Base-by-base conservation (phyloP, 2,888 invertebrate species). In the Epinotia demarniana region DNA sequence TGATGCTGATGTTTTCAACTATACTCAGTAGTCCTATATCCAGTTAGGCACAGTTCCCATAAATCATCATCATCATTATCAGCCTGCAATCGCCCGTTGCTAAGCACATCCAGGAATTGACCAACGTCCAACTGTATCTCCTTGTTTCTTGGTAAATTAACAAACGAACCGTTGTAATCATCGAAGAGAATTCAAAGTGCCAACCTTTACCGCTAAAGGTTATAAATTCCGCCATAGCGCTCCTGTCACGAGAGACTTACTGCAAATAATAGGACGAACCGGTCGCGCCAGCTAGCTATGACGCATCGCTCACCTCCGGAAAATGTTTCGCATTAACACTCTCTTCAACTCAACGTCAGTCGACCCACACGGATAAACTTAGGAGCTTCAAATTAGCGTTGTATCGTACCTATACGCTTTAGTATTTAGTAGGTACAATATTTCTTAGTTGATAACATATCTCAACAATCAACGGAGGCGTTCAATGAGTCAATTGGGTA, bases 211-310 rank as follows among this genome's bases (percentile, higher is more conserved):
- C 75, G 71, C 75, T 61, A 57, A n/a, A 71, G 86, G 87, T 85
- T 89, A 87, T 88, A 86, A 89, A 88, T 87, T 83, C 83, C 76
- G 86, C 87, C 86, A 87, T 87, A 88, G 88, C 83, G 83, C 82
- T 80, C 80, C 85, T 85, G 88, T 88, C 82, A 86, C 85, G 83
- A 85, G 81, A 87, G 84, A 86, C 88, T 87, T 86, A 85, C 87
- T 88, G 84, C 86, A 85, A 84, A 89, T 89, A 89, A 91, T 88
- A 84, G 85, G 84, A 81, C 63, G 84, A 89, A 92, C 92, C 90
- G 91, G 92, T 91, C 86, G 78, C 81, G 81, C 84, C 84, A 84
- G 85, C 83, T 66, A 27, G 84, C 82, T 85, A 87, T 87, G 81
- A 81, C 89, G 87, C 89, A 90, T 87, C 84, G 82, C 81, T 83